Evolutionary conservation across 2,888 invertebrate genomes (phyloP), one percentile per base, ranked within the genome.

Genomic region (Diplolepis rosae): DNA sequence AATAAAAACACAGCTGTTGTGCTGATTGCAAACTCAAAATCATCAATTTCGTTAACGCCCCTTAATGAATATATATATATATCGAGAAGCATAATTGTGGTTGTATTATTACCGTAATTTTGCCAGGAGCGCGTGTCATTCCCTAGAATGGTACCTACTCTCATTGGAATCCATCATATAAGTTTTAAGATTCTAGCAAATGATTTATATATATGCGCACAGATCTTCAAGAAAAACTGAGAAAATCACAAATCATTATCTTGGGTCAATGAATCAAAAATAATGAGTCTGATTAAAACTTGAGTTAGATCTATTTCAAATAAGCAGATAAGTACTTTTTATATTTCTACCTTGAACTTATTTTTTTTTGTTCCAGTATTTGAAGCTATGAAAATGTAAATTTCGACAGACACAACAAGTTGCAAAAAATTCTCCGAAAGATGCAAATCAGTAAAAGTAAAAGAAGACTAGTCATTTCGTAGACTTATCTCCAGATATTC

Each of bases 1-100:
- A 61, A 61, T 61, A 39, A 24, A 61, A 61, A 39, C 45, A 61
- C 61, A 39, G 61, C 24, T 61, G 39, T 61, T 61, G 39, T 39
- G n/a, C 52, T 52, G 28, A 22, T 39, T 61, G 13, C 61, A n/a
- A 13, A 18, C 22, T 35, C 24, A n/a, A 39, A 54, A 39, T 22
- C 39, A 39, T 24, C 39, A 24, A 61, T 61, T 61, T 61, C 22
- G 18, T 39, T 61, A 61, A 39, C 61, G 61, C 61, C 35, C 61
- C 61, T 39, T 61, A 50, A 50, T n/a, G n/a, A n/a, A n/a, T n/a
- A n/a, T n/a, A n/a, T n/a, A n/a, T n/a, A n/a, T n/a, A n/a, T n/a
- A n/a, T n/a, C n/a, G n/a, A n/a, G n/a, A n/a, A n/a, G n/a, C n/a
- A n/a, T n/a, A n/a, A n/a, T n/a, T n/a, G n/a, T n/a, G n/a, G n/a